A percentile compares a stretch with the other conserved stretches of the same genome.
phyloP scores from a whole-genome alignment of 2,888 invertebrate species.

The Mimas tiliae region DNA sequence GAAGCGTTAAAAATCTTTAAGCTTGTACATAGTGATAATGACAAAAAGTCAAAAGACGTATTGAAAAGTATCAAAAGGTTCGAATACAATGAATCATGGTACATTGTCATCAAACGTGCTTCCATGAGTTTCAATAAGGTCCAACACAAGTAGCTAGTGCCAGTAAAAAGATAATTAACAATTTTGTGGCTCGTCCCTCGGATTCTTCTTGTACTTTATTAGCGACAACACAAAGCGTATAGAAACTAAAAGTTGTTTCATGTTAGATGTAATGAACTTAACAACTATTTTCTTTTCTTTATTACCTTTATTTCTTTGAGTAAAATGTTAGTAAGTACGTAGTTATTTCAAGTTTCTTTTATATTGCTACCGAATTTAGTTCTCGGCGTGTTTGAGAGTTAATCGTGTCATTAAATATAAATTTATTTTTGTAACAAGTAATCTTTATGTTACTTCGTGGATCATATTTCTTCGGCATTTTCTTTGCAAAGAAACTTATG shows the following conservation, averaged over 20 bases:
- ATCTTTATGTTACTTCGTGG: not conserved
- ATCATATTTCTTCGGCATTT: not conserved
- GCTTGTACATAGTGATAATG: slow-evolving; percentile 14
- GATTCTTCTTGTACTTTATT: slow-evolving; percentile 35
- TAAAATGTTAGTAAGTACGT: not conserved
- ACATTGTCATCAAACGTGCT: slow-evolving; percentile 43
- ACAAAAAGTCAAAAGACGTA: slow-evolving; percentile 47
- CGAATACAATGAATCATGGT: slow-evolving; percentile 48
- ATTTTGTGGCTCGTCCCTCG: slow-evolving; percentile 38
- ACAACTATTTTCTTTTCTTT: not conserved
- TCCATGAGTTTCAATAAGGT: slow-evolving; percentile 40
- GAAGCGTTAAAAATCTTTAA: slow-evolving; percentile 6
- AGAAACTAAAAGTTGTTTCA: slow-evolving; percentile 24
- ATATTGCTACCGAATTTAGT: not conserved
- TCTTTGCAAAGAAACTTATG: not conserved
- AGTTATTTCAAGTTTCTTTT: slow-evolving; percentile 19
- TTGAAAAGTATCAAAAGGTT: slow-evolving; percentile 48
- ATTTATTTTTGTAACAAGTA: not conserved
- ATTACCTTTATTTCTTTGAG: slow-evolving; percentile 3
- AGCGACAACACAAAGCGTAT: slow-evolving; percentile 4
- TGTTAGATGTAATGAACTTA: slow-evolving; percentile 23
- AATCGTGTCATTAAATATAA: slow-evolving; percentile 8
- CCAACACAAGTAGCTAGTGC: slow-evolving; percentile 36
- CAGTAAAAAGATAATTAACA: slow-evolving; percentile 43
- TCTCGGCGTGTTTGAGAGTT: not conserved